Conservation (phyloP, 2,888 invertebrate genomes). For the Drosophila falleni region DNA sequence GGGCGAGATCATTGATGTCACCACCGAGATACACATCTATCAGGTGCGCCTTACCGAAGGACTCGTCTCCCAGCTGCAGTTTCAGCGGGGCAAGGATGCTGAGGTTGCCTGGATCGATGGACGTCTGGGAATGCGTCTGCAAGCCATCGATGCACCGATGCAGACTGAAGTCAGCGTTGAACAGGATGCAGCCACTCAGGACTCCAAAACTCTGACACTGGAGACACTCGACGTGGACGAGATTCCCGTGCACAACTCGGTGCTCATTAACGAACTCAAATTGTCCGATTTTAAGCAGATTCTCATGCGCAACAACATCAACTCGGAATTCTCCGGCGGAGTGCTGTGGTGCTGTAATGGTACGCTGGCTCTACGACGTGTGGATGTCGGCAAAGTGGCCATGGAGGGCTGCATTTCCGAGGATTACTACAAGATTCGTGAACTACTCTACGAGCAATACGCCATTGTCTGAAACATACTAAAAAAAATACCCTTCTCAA, state of each 20-base stretch:
- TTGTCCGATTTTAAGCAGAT: conserved; percentile 95
- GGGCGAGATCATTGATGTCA: conserved; percentile 95
- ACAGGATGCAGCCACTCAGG: conserved; percentile 82
- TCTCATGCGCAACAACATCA: conserved; percentile 90
- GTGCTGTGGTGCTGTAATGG: conserved; percentile 97
- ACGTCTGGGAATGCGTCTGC: conserved; percentile 88
- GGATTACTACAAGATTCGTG: conserved; percentile 97
- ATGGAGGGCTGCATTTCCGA: conserved; percentile 97
- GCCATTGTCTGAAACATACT: conserved; percentile 91
- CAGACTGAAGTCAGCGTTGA: conserved; percentile 55
- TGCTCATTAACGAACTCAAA: conserved; percentile 97
- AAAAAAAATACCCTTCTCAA: conserved; percentile 3
- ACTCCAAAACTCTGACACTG: conserved; percentile 89
- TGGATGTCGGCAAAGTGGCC: conserved; percentile 96
- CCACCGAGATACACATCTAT: conserved; percentile 98
- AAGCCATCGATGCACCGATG: conserved; percentile 87
- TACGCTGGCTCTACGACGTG: conserved; percentile 94
- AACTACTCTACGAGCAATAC: conserved; percentile 97
- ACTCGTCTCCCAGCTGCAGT: conserved; percentile 93
- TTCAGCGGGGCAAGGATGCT: conserved; percentile 93
- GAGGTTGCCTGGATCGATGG: conserved; percentile 99
- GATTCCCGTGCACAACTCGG: conserved; percentile 91
- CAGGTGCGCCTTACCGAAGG: conserved; percentile 97
- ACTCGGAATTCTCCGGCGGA: conserved; percentile 95
- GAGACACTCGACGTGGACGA: conserved; percentile 88